These are phyloP conservation scores for Coranthus polyacanthus DNA, from an alignment of 2,797 vertebrate species.

Conservation along the genomic window DNA sequence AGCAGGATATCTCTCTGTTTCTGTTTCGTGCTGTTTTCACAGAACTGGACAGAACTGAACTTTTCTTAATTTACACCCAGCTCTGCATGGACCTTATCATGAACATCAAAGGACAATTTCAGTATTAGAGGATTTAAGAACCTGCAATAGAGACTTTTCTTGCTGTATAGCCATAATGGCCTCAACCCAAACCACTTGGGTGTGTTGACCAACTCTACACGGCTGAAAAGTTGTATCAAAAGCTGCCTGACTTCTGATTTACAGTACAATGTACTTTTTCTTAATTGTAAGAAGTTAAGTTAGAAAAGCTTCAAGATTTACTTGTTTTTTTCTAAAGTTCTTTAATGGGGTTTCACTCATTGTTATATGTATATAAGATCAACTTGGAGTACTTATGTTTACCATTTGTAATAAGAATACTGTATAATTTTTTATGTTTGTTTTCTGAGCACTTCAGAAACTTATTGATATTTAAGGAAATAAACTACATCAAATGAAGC, in stretches of 20 bases:
- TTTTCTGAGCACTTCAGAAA: slow-evolving; percentile 93
- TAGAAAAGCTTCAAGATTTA: slow-evolving; percentile 93
- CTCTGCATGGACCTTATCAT: slow-evolving; percentile 94
- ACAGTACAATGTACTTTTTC: slow-evolving; percentile 92
- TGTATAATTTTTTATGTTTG: slow-evolving; percentile 95
- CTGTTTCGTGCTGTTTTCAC: slow-evolving; percentile 82
- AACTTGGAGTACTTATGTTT: slow-evolving; percentile 97
- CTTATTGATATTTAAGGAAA: slow-evolving; percentile 97
- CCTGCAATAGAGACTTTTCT: slow-evolving; percentile 90
- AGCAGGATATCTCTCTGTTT: slow-evolving; percentile 84
- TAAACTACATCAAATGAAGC: slow-evolving; percentile 89
- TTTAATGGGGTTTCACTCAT: slow-evolving; percentile 97
- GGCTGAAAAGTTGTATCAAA: slow-evolving; percentile 77
- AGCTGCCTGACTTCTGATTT: slow-evolving; percentile 88
- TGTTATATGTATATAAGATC: slow-evolving; percentile 99
- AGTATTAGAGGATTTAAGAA: slow-evolving; percentile 91
- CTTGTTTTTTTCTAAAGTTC: slow-evolving; percentile 95
- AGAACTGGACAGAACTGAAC: slow-evolving; percentile 76
- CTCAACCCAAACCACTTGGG: slow-evolving; percentile 66
- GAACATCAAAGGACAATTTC: slow-evolving; percentile 87
- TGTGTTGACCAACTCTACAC: slow-evolving; percentile 70
- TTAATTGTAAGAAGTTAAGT: slow-evolving; percentile 94
- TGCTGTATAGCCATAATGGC: slow-evolving; percentile 88
- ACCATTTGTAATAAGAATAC: slow-evolving; percentile 97
- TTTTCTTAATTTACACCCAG: slow-evolving; percentile 90